Percentiles rank a stretch among this genome's conserved stretches.
Conservation (phyloP, 2,113 vertebrate genomes). For the Eulemur rufifrons region DNA sequence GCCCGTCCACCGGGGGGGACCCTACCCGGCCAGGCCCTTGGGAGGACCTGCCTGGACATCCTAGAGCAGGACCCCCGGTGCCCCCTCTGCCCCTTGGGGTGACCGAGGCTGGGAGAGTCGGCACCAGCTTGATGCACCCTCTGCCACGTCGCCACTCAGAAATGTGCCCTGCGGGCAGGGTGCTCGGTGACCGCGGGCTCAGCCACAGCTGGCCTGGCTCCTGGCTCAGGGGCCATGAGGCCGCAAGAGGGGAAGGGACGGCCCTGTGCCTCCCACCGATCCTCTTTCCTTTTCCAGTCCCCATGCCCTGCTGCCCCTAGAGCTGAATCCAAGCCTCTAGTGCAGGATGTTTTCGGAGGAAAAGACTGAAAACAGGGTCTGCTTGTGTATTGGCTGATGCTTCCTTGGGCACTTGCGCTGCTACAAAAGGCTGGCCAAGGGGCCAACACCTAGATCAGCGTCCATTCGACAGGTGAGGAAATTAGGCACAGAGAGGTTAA, state of each 20-base stretch:
- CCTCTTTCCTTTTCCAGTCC: not conserved
- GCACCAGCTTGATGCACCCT: rapidly evolving
- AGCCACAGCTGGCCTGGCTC: not conserved
- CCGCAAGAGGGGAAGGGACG: rapidly evolving
- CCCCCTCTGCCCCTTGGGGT: not conserved
- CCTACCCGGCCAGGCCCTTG: slow-evolving; percentile 33
- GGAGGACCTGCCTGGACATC: slow-evolving; percentile 54
- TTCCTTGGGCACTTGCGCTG: rapidly evolving
- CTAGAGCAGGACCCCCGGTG: slow-evolving; percentile 23
- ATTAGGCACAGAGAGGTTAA: not conserved
- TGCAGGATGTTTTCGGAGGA: rapidly evolving
- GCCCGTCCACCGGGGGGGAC: slow-evolving; percentile 60
- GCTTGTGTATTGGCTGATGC: rapidly evolving
- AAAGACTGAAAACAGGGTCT: rapidly evolving
- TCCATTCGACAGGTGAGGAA: too few species aligned
- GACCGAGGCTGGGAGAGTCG: not conserved
- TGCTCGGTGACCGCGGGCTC: not conserved
- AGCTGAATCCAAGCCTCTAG: rapidly evolving
- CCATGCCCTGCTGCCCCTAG: rapidly evolving
- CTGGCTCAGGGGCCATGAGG: not conserved
- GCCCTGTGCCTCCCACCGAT: rapidly evolving
- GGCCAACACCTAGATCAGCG: not conserved
- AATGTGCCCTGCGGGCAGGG: rapidly evolving
- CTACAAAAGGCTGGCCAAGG: not conserved
- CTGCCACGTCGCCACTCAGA: not conserved